A percentile compares a stretch with the other conserved stretches of the same genome.
Conservation (phyloP, 2,888 invertebrate species). For the Lasioglossum marginatum region DNA sequence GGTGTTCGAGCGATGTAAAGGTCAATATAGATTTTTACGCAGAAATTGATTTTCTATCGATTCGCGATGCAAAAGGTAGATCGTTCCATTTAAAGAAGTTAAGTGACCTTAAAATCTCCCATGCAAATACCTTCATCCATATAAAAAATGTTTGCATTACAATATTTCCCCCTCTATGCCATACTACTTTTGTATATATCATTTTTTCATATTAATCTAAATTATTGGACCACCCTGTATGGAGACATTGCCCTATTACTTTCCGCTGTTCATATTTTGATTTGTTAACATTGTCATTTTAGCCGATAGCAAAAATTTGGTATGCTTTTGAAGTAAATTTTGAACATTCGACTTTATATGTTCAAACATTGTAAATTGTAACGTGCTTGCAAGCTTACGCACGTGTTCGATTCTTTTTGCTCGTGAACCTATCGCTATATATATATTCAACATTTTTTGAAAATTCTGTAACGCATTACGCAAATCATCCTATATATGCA, state of each 20-base stretch:
- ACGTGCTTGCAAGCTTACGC: neutral
- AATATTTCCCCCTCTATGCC: neutral
- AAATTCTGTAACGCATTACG: neutral
- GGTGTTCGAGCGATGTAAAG: too few species aligned
- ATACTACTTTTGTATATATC: neutral
- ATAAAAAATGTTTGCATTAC: neutral
- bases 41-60: too few species aligned
- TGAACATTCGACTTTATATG: neutral
- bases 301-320: neutral
- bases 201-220: neutral
- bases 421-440: conserved; percentile 1
- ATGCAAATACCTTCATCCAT: neutral
- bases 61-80: too few species aligned
- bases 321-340: too few species aligned
- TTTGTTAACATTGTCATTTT: neutral
- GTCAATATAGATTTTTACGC: too few species aligned
- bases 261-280: neutral
- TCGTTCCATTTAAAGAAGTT: neutral
- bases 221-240: neutral
- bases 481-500: conserved; percentile 10
- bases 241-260: neutral
- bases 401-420: neutral
- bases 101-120: neutral
- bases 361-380: neutral
- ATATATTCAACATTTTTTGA: neutral